Evolutionary conservation across 2,113 vertebrate species (phyloP).

Genomic region (Henicopernis longicauda): DNA sequence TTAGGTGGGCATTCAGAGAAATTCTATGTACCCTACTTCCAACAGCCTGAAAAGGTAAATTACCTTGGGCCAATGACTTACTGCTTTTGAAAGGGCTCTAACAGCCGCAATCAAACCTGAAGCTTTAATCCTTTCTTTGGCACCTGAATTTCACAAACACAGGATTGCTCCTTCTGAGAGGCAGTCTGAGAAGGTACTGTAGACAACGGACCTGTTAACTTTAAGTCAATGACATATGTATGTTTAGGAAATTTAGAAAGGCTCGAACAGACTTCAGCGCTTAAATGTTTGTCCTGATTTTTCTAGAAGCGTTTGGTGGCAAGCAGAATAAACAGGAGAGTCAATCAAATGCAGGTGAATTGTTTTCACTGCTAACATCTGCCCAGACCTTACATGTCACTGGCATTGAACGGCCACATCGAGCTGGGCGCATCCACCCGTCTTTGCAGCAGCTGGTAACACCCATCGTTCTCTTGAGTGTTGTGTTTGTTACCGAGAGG

Average conservation of each 20-base stretch:
- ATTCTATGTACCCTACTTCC: background rate
- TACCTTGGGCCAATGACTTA: background rate
- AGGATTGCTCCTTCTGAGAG: background rate
- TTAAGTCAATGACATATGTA: background rate
- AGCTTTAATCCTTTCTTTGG: conserved; percentile 7
- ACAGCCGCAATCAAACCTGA: background rate
- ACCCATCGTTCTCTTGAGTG: background rate
- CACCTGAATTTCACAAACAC: conserved; percentile 6
- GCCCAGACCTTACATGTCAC: background rate
- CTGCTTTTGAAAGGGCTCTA: conserved; percentile 16
- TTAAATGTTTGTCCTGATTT: background rate
- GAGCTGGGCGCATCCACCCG: background rate
- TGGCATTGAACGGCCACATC: fast-evolving
- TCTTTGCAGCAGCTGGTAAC: background rate
- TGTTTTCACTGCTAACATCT: background rate
- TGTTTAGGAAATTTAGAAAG: background rate
- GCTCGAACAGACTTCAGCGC: background rate
- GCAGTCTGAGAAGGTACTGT: background rate
- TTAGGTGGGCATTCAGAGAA: conserved; percentile 8
- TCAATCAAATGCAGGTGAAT: background rate
- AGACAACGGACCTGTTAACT: background rate
- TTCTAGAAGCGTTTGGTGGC: background rate
- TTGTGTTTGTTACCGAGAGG: background rate
- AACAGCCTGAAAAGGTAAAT: conserved; percentile 8
- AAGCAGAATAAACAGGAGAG: background rate